phyloP scores from a whole-genome alignment of 2,113 vertebrate genomes.

The Indicator maculatus region DNA sequence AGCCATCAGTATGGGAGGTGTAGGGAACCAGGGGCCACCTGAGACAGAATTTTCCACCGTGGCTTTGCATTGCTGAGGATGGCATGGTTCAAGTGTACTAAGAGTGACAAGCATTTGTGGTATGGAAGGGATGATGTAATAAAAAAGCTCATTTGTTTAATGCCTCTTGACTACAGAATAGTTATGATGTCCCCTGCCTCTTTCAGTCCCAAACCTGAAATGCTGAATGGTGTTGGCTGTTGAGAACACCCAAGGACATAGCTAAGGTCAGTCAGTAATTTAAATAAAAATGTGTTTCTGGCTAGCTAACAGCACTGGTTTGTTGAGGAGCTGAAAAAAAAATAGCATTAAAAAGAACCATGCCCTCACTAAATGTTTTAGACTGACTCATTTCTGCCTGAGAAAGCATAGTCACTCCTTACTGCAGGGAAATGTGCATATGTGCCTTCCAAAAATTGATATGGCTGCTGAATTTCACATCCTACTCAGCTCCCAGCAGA shows the following conservation, averaged over 20 bases:
- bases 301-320: neutral
- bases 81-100: accelerated
- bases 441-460: conserved; percentile 27
- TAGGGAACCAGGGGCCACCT: neutral
- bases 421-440: conserved; percentile 11
- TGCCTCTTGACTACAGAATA: neutral
- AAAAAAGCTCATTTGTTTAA: neutral
- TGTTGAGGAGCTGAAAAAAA: neutral
- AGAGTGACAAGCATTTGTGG: neutral
- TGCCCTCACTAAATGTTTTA: neutral
- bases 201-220: neutral
- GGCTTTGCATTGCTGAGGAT: neutral
- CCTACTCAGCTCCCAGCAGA: conserved; percentile 38
- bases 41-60: neutral
- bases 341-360: neutral
- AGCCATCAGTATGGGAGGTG: neutral
- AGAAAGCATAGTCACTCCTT: conserved; percentile 39
- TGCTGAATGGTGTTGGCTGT: neutral
- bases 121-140: neutral
- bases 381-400: conserved; percentile 48
- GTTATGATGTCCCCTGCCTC: neutral
- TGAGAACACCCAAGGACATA: neutral
- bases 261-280: neutral
- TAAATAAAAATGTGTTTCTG: neutral
- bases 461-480: conserved; percentile 53